Evolutionary conservation across 2,888 invertebrate genomes (phyloP).

Genomic region (Melipona bicolor): DNA sequence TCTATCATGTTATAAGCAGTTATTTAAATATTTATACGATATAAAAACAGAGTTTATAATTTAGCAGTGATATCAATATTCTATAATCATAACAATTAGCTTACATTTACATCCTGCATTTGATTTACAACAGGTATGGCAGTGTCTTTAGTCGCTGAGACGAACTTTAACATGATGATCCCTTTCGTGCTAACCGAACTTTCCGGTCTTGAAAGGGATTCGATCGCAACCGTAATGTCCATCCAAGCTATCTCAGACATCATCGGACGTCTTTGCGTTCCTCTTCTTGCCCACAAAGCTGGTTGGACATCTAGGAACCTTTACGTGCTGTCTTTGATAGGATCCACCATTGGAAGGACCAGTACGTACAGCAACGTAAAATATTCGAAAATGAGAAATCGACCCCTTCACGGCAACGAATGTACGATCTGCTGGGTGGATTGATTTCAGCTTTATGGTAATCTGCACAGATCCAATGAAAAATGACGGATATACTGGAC

Average conservation of each 20-base stretch:
- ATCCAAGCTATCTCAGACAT: conserved; percentile 83
- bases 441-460: conserved; percentile 54
- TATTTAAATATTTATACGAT: background rate
- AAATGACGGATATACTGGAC: background rate
- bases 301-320: conserved; percentile 80
- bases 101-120: background rate
- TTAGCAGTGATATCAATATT: background rate
- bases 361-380: conserved; percentile 75
- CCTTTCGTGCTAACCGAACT: conserved; percentile 83
- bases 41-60: background rate
- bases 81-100: background rate
- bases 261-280: conserved; percentile 81
- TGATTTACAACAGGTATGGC: conserved; percentile 78
- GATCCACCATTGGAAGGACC: conserved; percentile 81
- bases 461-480: conserved; percentile 5
- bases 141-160: conserved; percentile 83
- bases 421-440: conserved; percentile 58
- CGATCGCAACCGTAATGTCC: conserved; percentile 82
- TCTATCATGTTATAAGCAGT: background rate
- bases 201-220: conserved; percentile 76
- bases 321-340: conserved; percentile 81
- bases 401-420: conserved; percentile 50
- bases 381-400: conserved; percentile 57
- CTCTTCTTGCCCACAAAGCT: conserved; percentile 79
- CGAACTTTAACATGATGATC: conserved; percentile 84